Conservation (phyloP, 2,888 invertebrate genomes). For the Philereme transversata region DNA sequence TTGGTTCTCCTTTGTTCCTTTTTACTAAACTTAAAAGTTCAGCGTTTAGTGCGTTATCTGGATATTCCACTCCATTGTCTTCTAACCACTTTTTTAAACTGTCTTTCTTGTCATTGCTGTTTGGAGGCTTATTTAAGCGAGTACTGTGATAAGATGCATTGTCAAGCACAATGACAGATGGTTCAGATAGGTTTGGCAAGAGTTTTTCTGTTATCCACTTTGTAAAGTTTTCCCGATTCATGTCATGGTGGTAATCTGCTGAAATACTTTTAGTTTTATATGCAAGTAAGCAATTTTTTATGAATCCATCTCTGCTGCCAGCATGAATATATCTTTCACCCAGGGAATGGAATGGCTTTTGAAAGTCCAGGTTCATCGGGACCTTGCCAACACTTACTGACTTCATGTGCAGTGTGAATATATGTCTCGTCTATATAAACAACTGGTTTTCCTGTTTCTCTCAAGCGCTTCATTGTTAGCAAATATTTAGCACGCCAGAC, state of each 20-base stretch:
- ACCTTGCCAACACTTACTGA: not conserved
- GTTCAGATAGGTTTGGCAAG: conserved; percentile 30
- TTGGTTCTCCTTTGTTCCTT: conserved; percentile 29
- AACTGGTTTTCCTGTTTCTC: not conserved
- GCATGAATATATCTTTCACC: not conserved
- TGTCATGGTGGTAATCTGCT: not conserved
- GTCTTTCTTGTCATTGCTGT: no score
- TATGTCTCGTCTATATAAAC: not conserved
- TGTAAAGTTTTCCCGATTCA: conserved; percentile 14
- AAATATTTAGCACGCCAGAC: no score
- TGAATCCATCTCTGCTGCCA: not conserved
- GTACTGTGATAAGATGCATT: conserved; percentile 33
- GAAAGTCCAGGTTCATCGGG: not conserved
- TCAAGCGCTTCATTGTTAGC: no score
- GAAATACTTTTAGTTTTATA: not conserved
- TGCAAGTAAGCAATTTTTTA: not conserved
- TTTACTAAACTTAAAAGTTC: conserved; percentile 35
- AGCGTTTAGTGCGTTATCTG: conserved; percentile 31
- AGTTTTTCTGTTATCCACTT: conserved; percentile 32
- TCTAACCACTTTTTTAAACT: conserved; percentile 31
- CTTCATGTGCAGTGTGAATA: not conserved
- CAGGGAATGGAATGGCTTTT: not conserved
- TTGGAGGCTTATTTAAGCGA: no score
- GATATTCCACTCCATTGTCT: conserved; percentile 34
- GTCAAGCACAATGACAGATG: conserved; percentile 31